phyloP scores from a whole-genome alignment of 2,113 vertebrate genomes.

The Sminthopsis crassicaudata region DNA sequence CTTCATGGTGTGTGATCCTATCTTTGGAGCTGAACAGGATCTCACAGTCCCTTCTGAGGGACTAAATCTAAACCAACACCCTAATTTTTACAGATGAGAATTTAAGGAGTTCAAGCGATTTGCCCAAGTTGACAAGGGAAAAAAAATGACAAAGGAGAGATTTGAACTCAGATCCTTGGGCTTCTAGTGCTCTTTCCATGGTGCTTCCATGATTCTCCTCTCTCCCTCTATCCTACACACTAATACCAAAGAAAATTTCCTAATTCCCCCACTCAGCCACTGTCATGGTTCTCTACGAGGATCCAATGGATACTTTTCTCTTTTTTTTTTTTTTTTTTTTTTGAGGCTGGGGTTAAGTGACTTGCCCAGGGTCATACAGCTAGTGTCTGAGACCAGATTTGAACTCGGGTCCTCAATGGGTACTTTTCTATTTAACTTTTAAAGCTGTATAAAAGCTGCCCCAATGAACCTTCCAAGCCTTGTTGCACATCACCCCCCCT shows the following conservation, averaged over 20 bases:
- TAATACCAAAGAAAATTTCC: neutral
- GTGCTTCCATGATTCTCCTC: neutral
- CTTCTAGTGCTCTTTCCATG: neutral
- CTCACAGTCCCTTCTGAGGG: too few species aligned
- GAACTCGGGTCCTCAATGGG: too few species aligned
- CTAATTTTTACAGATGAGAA: neutral
- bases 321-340: too few species aligned
- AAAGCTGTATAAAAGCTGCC: neutral
- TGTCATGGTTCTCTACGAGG: neutral
- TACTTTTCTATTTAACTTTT: neutral
- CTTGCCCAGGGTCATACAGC: too few species aligned
- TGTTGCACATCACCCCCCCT: too few species aligned
- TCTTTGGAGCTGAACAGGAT: neutral
- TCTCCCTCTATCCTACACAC: neutral
- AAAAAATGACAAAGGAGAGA: neutral
- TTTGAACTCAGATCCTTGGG: fast-evolving
- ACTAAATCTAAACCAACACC: neutral
- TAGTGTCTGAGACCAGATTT: too few species aligned
- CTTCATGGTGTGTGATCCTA: neutral
- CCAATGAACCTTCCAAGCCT: too few species aligned
- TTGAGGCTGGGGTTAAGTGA: too few species aligned
- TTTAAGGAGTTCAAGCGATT: neutral
- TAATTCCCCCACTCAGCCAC: neutral
- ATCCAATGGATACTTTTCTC: neutral
- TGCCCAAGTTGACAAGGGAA: neutral